Conservation (phyloP, 2,797 vertebrate species). For the Notamacropus eugenii region DNA sequence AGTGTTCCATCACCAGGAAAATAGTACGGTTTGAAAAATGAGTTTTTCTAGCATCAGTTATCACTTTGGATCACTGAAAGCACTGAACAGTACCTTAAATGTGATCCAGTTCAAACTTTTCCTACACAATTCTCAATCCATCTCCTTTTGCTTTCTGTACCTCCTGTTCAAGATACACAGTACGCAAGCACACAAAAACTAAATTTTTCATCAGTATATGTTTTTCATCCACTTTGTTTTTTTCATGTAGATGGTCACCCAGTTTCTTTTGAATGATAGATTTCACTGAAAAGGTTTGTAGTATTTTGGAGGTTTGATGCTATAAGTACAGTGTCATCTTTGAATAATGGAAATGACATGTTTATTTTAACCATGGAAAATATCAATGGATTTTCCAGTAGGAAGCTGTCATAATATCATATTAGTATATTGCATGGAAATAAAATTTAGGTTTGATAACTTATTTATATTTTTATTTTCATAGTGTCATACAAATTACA, state of each 20-base stretch:
- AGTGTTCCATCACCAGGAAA: background rate
- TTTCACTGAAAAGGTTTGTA: conserved; percentile 34
- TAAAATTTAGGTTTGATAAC: conserved; percentile 61
- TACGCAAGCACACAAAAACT: background rate
- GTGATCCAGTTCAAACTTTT: background rate
- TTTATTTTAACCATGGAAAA: conserved; percentile 44
- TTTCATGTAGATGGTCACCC: conserved; percentile 45
- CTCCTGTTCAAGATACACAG: background rate
- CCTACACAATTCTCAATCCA: background rate
- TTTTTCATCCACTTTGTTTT: conserved; percentile 25
- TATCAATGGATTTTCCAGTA: conserved; percentile 47
- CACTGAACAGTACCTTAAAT: background rate
- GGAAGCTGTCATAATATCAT: conserved; percentile 31
- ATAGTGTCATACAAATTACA: conserved; percentile 96
- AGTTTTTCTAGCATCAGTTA: background rate
- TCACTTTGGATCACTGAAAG: background rate
- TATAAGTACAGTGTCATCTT: background rate
- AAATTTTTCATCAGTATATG: background rate
- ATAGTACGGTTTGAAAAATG: background rate
- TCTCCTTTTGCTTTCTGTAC: background rate
- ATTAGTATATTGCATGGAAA: conserved; percentile 51
- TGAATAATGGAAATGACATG: conserved; percentile 50
- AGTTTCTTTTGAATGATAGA: conserved; percentile 59
- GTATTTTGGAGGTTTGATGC: background rate
- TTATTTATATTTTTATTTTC: conserved; percentile 74